Base-by-base conservation (phyloP, 2,113 vertebrate species). In the Rhinichthys klamathensis region DNA sequence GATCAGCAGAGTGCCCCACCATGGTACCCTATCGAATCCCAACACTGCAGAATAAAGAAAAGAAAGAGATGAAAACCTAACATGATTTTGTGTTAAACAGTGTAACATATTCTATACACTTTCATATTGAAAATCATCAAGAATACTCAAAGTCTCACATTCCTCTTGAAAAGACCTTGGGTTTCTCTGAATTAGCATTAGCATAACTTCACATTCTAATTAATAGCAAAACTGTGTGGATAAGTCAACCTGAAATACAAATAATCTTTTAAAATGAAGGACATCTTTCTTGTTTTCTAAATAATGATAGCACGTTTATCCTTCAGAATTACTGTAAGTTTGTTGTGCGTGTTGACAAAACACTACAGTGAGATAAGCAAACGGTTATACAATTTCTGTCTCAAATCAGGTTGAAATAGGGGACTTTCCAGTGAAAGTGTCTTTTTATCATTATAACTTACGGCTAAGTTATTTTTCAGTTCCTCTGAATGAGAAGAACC, bases 1-100 rank as follows among this genome's bases (percentile, higher is more conserved):
- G 92, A 98, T 96, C 86, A 97, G 94, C 88, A 97, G 90, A 67
- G 96, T 97, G 60, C 96, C 96, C 97, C 97, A 99, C 93, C 96
- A 95, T 67, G 97, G 97, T 91, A 98, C 86, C 91, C 91, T 95
- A 94, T 98, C 96, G 90, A 98, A 98, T 91, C 96, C 97, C 94
- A 98, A 94, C 96, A 99, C 98, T 99, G 94, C 88, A 92, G 92
- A 94, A 94, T 69, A 95, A 95, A 93, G 92, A 70, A 91, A 92
- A 85, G n/a, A 87, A 1, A 49, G 13, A 49, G 30, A 25, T 13
- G 25, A 61, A n/a, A 56, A 25, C 51, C 35, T 38, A 32, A 56
- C 30, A 79, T 15, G 10, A 41, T 11, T 60, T 27, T 54, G 38
- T 15, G 41, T 10, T 77, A 54, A 77, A 77, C 46, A 54, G 44